These are phyloP conservation scores for Uromys caudimaculatus DNA, from an alignment of 2,797 vertebrate species.

Conservation along the genomic window DNA sequence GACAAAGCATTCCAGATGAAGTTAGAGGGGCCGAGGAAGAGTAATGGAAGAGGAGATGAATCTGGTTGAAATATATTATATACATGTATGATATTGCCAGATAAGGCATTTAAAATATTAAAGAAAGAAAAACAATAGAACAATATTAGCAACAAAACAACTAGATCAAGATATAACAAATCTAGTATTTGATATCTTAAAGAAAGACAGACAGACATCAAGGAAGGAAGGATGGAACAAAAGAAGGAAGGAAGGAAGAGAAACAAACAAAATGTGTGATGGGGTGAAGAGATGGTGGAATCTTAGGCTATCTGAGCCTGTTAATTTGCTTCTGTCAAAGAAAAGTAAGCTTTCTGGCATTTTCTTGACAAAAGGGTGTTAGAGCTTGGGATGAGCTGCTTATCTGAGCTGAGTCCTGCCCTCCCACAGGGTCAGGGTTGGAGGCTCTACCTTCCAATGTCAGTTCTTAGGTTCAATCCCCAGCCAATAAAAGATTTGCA, in stretches of 20 bases:
- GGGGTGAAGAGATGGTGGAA: neutral
- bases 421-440: neutral
- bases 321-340: neutral
- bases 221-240: neutral
- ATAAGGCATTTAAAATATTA: neutral
- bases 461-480: too few relatives aligned
- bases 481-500: neutral
- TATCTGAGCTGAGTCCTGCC: neutral
- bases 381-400: neutral
- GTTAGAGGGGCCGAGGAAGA: neutral
- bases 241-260: neutral
- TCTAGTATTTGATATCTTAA: neutral
- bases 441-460: neutral
- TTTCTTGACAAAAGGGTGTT: neutral
- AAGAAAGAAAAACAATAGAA: neutral
- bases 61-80: neutral
- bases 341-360: neutral
- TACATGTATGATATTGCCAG: neutral
- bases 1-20: neutral
- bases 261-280: neutral
- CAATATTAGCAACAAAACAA: neutral
- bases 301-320: neutral
- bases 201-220: neutral
- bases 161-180: neutral
- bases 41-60: neutral